These are phyloP conservation scores for Manacus vitellinus DNA, from an alignment of 2,113 vertebrate genomes.

Conservation along the genomic window DNA sequence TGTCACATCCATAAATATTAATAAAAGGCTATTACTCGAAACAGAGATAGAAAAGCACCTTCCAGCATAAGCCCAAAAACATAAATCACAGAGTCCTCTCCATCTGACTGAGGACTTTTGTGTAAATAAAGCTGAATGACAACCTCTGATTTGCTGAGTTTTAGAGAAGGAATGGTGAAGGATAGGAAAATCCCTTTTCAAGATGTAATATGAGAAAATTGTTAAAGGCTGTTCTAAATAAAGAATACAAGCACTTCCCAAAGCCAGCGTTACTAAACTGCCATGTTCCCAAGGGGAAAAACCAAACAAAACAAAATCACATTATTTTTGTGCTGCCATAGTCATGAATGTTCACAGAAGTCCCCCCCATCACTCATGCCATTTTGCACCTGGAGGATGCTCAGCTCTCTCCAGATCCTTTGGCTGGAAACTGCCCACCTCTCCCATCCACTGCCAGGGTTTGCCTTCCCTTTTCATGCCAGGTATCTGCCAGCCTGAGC, in stretches of 20 bases:
- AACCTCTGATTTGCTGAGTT: not conserved
- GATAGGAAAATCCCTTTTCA: not conserved
- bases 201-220: not conserved
- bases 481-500: not conserved
- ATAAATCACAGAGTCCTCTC: not conserved
- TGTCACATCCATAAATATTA: not conserved
- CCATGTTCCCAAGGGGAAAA: not conserved
- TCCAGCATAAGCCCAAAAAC: not conserved
- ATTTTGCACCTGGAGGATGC: not conserved
- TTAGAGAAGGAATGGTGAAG: not conserved
- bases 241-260: not conserved
- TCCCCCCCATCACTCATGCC: not conserved
- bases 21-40: not conserved
- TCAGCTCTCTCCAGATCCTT: not conserved
- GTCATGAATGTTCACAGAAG: not conserved
- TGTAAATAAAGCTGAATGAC: not conserved
- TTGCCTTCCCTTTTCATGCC: not conserved
- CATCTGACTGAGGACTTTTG: not conserved
- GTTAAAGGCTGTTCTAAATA: slow-evolving; percentile 6
- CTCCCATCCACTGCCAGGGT: not conserved
- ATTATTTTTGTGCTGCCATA: not conserved
- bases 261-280: not conserved
- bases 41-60: not conserved
- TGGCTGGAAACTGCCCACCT: not conserved
- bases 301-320: not conserved